Evolutionary conservation across 2,797 vertebrate genomes (phyloP).

Genomic region (Myotis findleyi): DNA sequence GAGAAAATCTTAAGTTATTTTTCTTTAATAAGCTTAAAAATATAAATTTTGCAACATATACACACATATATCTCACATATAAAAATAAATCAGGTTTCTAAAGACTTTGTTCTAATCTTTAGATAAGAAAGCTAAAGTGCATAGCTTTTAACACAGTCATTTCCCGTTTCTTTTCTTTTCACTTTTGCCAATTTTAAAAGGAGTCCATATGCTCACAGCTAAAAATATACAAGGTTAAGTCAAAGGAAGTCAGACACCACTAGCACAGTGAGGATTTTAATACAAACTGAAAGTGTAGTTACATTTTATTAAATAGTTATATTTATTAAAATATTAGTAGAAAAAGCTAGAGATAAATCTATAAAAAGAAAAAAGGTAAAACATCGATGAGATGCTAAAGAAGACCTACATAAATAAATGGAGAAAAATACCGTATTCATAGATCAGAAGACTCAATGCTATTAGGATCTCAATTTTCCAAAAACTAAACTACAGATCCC

Average conservation of each 20-base stretch:
- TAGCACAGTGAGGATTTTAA: slow-evolving; percentile 21
- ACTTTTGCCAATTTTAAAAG: slow-evolving; percentile 64
- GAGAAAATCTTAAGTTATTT: slow-evolving; percentile 42
- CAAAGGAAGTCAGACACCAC: slow-evolving; percentile 61
- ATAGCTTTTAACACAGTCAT: slow-evolving; percentile 33
- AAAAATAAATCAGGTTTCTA: slow-evolving; percentile 45
- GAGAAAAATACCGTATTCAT: not conserved
- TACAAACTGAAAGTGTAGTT: slow-evolving; percentile 30
- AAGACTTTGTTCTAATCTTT: slow-evolving; percentile 53
- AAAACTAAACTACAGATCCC: slow-evolving; percentile 12
- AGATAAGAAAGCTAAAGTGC: slow-evolving; percentile 38
- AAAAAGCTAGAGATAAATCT: not conserved
- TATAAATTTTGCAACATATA: slow-evolving; percentile 40
- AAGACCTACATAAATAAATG: not conserved
- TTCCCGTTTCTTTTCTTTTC: slow-evolving; percentile 32
- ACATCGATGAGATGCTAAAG: not conserved
- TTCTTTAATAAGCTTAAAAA: slow-evolving; percentile 53
- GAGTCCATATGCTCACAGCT: slow-evolving; percentile 61
- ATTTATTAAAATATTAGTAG: slow-evolving; percentile 7
- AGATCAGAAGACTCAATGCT: not conserved
- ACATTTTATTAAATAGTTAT: not conserved
- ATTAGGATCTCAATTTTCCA: slow-evolving; percentile 31
- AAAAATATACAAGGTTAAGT: slow-evolving; percentile 71
- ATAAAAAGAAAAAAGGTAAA: slow-evolving; percentile 31
- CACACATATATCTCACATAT: not conserved